Base-by-base conservation (phyloP, 2,888 invertebrate genomes). In the Dyspetes luteomarginatus region DNA sequence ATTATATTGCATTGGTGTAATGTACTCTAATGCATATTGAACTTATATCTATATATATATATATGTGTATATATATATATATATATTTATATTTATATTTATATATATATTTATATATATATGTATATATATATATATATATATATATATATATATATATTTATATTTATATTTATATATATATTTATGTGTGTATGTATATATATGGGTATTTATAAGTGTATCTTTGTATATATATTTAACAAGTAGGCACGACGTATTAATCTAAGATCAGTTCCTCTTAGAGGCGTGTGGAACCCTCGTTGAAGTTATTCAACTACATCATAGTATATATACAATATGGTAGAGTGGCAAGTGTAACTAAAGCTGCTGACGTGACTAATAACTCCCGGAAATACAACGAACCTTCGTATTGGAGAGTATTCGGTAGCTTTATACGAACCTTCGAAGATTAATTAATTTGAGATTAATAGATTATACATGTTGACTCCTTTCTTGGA, bases 161-260 rank as follows among this genome's bases (percentile, higher is more conserved):
- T 7, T 60, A 36, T 1, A 60, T 36, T 12, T 60, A 22, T 36
- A 36, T 68, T 43, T 62, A 28, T 41, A 62, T 12, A 58, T 60
- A 45, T 12, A 60, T 45, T 58, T 58, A 58, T 71, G 43, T 55
- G 19, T 60, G 7, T 15, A 55, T n/a, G 3, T 43, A 15, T 36
- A 36, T 22, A n/a, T 28, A 26, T 56, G 28, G 1, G 17, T 28
- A n/a, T 5, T 5, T 36, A 36, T 36, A 12, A 12, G 12, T 36
- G 12, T 1, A 36, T 12, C 9, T 36, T 12, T 36, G 4, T 0
- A 3, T 55, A 60, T 77, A 84, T 84, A 82, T 85, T 86, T 86
- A 86, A 81, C 74, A 81, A 65, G 82, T 82, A 81, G 78, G 72
- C 84, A 77, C 76, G 83, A 88, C 86, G 84, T 87, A 85, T 88